Evolutionary conservation across 2,113 vertebrate species (phyloP), one percentile per base, ranked within the genome.

Genomic region (Eulemur macaco): DNA sequence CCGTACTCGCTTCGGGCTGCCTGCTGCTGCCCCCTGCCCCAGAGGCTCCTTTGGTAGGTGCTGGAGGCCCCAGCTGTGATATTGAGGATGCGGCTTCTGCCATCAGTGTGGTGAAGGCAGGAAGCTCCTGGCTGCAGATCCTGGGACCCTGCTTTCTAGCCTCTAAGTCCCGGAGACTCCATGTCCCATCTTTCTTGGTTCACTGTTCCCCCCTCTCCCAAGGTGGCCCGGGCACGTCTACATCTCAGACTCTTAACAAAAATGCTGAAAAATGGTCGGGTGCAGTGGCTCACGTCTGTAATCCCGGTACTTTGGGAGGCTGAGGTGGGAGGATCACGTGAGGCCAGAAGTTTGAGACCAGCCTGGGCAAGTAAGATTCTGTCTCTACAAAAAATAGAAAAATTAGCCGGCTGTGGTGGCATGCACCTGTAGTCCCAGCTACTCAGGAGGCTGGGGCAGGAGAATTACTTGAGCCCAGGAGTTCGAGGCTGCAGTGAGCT

Each of bases 1-100:
- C 66, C 99, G 99, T 88, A 99, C 99, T 8, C 99, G 99, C 95
- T 99, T 99, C 6, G 99, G 99, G 94, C 98, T 99, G 85, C 99
- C 99, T 20, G 99, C 99, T 2, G 99, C 99, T 0, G 99, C 99
- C 15, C 99, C 99, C 23, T 99, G 99, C 97, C 99, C 99, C 96
- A 99, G 94, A 96, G 99, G 99, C 83, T 99, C 99, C 20, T 96
- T 99, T 0, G 99, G 99, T 99, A 99, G 42, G 98, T 97, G 18
- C 85, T 42, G 11, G 47, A 39, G 77, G 45, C 64, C 78, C 37
- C 0, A 20, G 5, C 8, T 47, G 54, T 25, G 27, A 64, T 20
- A 15, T 2, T 56, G 69, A 66, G 54, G 81, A 54, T 81, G 45
- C 54, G 60, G 39, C 45, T 34, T 80, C 66, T 63, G 5, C 37